Conservation (phyloP, 2,113 vertebrate genomes). For the Cebidichthys violaceus region DNA sequence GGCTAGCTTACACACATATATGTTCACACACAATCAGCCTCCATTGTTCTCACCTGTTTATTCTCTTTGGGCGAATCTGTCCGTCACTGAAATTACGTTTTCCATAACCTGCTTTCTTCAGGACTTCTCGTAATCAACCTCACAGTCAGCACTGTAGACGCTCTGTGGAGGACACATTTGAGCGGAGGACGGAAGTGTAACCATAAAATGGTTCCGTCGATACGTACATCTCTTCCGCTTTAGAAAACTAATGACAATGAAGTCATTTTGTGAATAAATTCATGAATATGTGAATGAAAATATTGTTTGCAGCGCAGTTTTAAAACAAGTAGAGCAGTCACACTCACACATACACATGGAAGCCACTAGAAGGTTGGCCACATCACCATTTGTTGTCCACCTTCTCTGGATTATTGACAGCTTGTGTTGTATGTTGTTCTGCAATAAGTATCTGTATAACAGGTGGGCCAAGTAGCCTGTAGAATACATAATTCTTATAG, state of each 20-base stretch:
- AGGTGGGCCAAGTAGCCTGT: background rate
- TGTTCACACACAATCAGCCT: background rate
- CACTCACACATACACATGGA: background rate
- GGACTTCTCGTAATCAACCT: background rate
- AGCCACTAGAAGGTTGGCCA: background rate
- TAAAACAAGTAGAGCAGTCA: background rate
- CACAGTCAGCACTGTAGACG: rapidly evolving
- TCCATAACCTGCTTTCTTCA: background rate
- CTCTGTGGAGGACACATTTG: conserved; percentile 25
- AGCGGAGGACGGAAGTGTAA: conserved; percentile 14
- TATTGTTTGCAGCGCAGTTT: background rate
- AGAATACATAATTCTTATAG: background rate
- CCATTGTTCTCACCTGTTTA: conserved; percentile 8
- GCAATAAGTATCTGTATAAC: background rate
- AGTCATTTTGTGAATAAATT: background rate
- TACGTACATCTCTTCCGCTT: conserved; percentile 28
- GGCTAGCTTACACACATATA: background rate
- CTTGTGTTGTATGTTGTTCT: background rate
- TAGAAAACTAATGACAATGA: too few relatives aligned
- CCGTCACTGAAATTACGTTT: background rate
- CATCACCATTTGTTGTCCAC: background rate
- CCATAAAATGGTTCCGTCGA: conserved; percentile 39
- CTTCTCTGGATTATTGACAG: too few relatives aligned
- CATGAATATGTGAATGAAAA: background rate
- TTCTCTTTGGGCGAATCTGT: background rate